Percentiles rank a stretch among this genome's conserved stretches.
Conservation (phyloP, 1,140 invertebrate genomes). For the Portunus trituberculatus region DNA sequence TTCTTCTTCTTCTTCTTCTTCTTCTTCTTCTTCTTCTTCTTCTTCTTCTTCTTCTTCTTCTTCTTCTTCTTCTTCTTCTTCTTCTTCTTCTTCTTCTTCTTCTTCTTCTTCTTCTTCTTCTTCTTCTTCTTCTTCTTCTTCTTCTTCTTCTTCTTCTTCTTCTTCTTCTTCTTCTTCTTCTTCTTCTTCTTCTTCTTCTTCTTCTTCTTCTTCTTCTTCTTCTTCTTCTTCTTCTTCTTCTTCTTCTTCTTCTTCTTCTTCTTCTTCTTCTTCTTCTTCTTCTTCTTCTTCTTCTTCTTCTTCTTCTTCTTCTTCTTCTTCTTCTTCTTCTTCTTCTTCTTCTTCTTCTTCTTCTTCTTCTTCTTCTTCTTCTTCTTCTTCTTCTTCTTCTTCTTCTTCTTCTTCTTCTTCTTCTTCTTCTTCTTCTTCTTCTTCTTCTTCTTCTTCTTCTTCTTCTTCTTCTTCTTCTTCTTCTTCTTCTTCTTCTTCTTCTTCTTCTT, state of each 20-base stretch:
- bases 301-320: slow-evolving; percentile 29
- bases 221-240: background rate
- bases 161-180: background rate
- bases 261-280: background rate
- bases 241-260: background rate
- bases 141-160: background rate
- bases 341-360: slow-evolving; percentile 6
- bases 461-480: background rate
- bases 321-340: background rate
- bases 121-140: background rate
- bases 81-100: background rate
- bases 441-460: slow-evolving; percentile 10
- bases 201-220: slow-evolving; percentile 8
- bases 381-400: background rate
- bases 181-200: background rate
- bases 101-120: background rate
- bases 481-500: background rate
- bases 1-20: background rate
- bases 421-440: background rate
- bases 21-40: background rate
- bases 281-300: background rate
- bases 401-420: slow-evolving; percentile 1
- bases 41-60: background rate
- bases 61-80: background rate
- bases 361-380: slow-evolving; percentile 1